Conservation (phyloP, 2,888 invertebrate species). For the Rhodophaea formosa region DNA sequence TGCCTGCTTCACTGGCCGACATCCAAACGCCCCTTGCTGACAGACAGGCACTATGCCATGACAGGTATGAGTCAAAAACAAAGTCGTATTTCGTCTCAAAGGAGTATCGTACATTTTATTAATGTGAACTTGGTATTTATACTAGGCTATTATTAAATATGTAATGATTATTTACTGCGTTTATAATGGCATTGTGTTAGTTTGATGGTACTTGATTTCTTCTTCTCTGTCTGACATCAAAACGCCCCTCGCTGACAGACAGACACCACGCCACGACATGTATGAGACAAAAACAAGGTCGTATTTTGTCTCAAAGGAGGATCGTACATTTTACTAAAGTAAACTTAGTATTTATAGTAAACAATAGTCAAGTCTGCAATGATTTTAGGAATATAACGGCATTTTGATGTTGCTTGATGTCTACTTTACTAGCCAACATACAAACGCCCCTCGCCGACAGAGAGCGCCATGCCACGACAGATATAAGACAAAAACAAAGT, state of each 20-base stretch:
- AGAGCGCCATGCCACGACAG: slow-evolving; percentile 30
- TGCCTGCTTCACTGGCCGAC: slow-evolving; percentile 32
- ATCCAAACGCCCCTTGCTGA: slow-evolving; percentile 18
- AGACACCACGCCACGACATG: slow-evolving; percentile 31
- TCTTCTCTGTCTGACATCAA: slow-evolving; percentile 29
- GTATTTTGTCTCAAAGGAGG: neutral
- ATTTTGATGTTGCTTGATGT: slow-evolving; percentile 25
- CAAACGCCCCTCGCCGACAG: slow-evolving; percentile 21
- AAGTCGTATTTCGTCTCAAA: neutral
- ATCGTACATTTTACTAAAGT: too few species aligned
- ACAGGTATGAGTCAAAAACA: neutral
- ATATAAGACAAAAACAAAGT: slow-evolving; percentile 1
- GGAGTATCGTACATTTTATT: too few species aligned
- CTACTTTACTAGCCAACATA: slow-evolving; percentile 31
- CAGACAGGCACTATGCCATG: slow-evolving; percentile 34
- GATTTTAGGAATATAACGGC: neutral
- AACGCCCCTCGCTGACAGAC: slow-evolving; percentile 21
- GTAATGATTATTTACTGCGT: too few species aligned
- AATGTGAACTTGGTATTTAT: too few species aligned
- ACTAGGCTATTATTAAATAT: too few species aligned
- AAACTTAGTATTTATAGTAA: too few species aligned
- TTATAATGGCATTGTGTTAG: neutral
- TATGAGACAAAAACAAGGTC: slow-evolving; percentile 5
- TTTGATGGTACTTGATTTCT: slow-evolving; percentile 28
- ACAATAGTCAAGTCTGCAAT: too few species aligned